Evolutionary conservation across 2,888 invertebrate species (phyloP).

Genomic region (Drosophila formosana): DNA sequence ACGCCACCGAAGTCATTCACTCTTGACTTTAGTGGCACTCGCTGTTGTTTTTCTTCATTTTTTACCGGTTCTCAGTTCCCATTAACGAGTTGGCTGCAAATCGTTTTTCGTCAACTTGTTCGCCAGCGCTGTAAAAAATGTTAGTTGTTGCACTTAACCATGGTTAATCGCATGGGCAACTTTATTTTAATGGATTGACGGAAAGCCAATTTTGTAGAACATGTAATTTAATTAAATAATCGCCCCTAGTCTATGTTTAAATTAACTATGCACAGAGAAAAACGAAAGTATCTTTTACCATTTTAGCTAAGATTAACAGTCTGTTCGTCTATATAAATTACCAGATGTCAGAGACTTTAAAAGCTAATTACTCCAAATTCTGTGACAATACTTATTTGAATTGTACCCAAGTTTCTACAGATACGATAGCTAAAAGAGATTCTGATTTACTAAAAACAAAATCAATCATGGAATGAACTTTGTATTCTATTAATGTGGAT

Average conservation of each 20-base stretch:
- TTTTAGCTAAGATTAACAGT: neutral
- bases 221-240: neutral
- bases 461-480: no score
- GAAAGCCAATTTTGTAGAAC: neutral
- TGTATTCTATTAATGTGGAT: no score
- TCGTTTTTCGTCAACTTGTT: constrained; percentile 1
- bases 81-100: neutral
- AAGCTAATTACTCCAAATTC: no score
- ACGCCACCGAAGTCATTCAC: neutral
- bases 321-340: no score
- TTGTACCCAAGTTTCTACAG: no score
- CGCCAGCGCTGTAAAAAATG: neutral
- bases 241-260: neutral
- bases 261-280: neutral
- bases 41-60: neutral
- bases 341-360: no score
- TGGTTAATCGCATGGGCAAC: neutral
- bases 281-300: no score
- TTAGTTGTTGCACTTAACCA: constrained; percentile 1
- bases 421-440: no score
- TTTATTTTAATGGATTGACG: neutral
- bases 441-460: no score
- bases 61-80: neutral
- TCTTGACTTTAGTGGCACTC: neutral
- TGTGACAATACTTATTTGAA: no score